Percentiles rank a stretch among this genome's conserved stretches.
These are phyloP conservation scores for Lonchura striata DNA, from an alignment of 2,113 vertebrate genomes.

Conservation along the genomic window DNA sequence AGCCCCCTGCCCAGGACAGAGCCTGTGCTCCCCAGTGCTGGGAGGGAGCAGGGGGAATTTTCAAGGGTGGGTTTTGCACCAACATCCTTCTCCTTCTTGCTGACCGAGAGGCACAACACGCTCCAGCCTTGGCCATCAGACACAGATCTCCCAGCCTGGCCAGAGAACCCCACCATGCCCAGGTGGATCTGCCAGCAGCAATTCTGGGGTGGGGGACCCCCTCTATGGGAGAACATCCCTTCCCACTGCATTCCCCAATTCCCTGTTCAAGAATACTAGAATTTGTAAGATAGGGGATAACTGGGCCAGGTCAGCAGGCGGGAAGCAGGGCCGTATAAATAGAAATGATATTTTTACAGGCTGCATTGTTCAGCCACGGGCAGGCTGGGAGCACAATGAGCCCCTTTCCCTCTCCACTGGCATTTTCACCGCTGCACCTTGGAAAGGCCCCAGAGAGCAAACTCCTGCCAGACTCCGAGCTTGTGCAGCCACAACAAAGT, in stretches of 20 bases:
- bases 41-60: background rate
- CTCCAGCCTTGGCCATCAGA: background rate
- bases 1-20: rapidly evolving
- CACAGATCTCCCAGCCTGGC: background rate
- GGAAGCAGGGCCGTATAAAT: background rate
- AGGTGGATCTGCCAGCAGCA: rapidly evolving
- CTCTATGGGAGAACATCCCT: background rate
- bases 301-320: background rate
- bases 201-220: background rate
- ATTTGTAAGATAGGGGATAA: background rate
- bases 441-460: constrained; percentile 25
- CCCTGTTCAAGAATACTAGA: background rate
- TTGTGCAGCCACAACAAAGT: constrained; percentile 12
- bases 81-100: background rate
- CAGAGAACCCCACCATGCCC: background rate
- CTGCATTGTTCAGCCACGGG: background rate
- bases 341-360: background rate
- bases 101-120: background rate
- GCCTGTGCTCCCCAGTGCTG: rapidly evolving
- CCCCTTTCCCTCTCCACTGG: background rate
- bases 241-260: background rate
- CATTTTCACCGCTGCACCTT: background rate
- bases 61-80: background rate
- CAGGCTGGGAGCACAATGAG: background rate
- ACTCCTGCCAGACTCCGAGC: background rate